Evolutionary conservation across 2,113 vertebrate genomes (phyloP), one percentile per base, ranked within the genome.

Genomic region (Motacilla alba): DNA sequence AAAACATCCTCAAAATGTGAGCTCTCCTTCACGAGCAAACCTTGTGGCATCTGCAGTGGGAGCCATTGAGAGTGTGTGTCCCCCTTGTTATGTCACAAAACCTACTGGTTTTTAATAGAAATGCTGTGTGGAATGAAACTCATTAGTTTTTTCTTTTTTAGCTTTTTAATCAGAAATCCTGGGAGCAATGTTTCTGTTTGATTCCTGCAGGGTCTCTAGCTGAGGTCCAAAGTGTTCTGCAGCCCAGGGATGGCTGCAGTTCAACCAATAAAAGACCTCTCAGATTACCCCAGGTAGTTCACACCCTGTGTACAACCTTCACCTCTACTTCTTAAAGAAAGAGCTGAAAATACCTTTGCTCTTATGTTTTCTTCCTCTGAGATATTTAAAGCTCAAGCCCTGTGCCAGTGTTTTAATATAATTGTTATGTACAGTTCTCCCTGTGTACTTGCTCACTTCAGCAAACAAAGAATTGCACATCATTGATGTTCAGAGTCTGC

Each of bases 391-490:
- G 47, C 68, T 90, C 72, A 50, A 50, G 33, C 2, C 12, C n/a
- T 49, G n/a, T 62, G 78, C 78, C 78, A 43, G 50, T 63, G 55
- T 77, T 91, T 94, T 59, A 93, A 63, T 89, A 10, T 77, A 90
- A 92, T 93, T 88, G 85, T 83, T 94, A 87, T 77, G 68, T 93
- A 86, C 72, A 56, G 16, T 52, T 94, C 60, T 90, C 56, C 67
- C 85, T 68, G 27, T 59, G 55, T 82, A 80, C 75, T 69, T 66
- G 75, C 90, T 96, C 94, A 95, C 87, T 95, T 96, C 79, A 83
- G 85, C 90, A 96, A 90, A 95, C 68, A 87, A 86, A 94, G 93
- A 93, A 81, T 46, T 86, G 85, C 60, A 64, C 75, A 81, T 83
- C 79, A 69, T 0, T 93, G 88, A 90, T 83, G 88, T 78, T 94